These are phyloP conservation scores for Gasterosteus nipponicus DNA, from an alignment of 2,113 vertebrate genomes.

Conservation along the genomic window DNA sequence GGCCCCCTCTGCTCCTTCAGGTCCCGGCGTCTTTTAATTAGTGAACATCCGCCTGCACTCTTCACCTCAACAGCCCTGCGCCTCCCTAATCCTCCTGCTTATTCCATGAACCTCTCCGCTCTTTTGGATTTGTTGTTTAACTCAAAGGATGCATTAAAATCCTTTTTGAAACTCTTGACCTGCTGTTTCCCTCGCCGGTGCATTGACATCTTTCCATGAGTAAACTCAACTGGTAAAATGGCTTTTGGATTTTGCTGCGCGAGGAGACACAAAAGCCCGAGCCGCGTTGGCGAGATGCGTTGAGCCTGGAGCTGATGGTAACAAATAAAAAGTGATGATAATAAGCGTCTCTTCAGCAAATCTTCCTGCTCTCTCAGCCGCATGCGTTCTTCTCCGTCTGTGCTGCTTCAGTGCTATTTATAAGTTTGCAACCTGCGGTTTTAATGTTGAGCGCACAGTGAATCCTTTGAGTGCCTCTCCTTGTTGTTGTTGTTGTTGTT, in stretches of 20 bases:
- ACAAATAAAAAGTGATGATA: slow-evolving; percentile 46
- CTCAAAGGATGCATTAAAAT: slow-evolving; percentile 12
- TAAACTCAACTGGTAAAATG: slow-evolving; percentile 37
- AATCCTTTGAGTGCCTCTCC: slow-evolving; percentile 39
- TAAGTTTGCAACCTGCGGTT: slow-evolving; percentile 60
- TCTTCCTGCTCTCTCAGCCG: slow-evolving; percentile 35
- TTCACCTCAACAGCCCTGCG: slow-evolving; percentile 8
- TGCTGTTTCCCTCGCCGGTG: background rate
- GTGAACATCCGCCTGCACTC: slow-evolving; percentile 6
- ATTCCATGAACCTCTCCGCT: background rate
- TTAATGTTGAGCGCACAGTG: slow-evolving; percentile 44
- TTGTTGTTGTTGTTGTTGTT: slow-evolving; percentile 18
- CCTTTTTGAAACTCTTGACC: slow-evolving; percentile 27
- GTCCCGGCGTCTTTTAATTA: slow-evolving; percentile 18
- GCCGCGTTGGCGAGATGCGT: slow-evolving; percentile 46
- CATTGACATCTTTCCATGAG: slow-evolving; percentile 38
- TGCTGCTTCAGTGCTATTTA: slow-evolving; percentile 52
- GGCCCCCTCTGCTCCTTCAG: background rate
- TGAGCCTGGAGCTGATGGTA: slow-evolving; percentile 33
- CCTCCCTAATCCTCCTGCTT: background rate
- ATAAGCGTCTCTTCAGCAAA: slow-evolving; percentile 56
- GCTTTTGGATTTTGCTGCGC: slow-evolving; percentile 41
- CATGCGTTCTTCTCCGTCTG: slow-evolving; percentile 34
- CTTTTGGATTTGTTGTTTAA: slow-evolving; percentile 29
- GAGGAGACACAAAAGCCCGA: slow-evolving; percentile 42